phyloP scores from a whole-genome alignment of 2,888 invertebrate species.

The Candidula unifasciata region DNA sequence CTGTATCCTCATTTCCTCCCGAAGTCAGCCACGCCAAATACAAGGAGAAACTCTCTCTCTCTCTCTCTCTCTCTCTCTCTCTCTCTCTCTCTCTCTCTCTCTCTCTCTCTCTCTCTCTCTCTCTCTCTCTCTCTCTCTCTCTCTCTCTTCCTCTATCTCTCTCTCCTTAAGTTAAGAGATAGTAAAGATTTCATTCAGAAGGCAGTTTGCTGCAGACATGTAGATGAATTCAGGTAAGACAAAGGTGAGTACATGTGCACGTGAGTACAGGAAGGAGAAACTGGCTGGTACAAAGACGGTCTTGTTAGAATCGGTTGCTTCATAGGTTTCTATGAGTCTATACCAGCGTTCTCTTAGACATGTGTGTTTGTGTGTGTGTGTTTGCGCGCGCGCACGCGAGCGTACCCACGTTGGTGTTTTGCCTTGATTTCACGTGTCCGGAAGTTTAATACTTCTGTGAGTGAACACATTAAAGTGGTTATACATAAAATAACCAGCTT shows the following conservation, averaged over 20 bases:
- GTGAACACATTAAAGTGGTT: no score
- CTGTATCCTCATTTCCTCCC: neutral
- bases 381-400: no score
- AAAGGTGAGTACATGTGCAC: neutral
- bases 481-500: no score
- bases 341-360: no score
- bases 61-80: neutral
- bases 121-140: slow-evolving; percentile 2
- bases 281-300: no score
- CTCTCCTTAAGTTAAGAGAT: neutral
- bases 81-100: neutral
- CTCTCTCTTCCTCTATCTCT: neutral
- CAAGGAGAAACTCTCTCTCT: neutral
- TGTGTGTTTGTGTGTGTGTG: no score
- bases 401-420: no score
- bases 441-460: no score
- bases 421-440: no score
- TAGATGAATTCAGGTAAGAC: neutral
- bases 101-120: neutral
- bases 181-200: neutral
- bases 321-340: no score
- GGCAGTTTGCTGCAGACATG: neutral
- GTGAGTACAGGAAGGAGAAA: no score
- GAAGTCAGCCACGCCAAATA: neutral
- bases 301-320: no score